Conservation (phyloP, 2,113 vertebrate genomes). For the Odocoileus hemionus region DNA sequence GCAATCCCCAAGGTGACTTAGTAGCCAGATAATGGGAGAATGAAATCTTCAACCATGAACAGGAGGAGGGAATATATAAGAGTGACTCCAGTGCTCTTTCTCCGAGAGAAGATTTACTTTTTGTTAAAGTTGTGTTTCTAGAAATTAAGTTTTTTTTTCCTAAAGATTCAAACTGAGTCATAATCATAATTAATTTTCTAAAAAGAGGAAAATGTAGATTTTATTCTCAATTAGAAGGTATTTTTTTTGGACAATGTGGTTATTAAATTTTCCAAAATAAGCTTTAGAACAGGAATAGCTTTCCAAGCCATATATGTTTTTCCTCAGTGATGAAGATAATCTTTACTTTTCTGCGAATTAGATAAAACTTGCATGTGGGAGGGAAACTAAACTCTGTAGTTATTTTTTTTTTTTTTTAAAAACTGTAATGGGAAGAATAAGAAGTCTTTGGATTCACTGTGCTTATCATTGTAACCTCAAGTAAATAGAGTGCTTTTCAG, state of each 20-base stretch:
- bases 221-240: not conserved
- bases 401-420: not conserved
- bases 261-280: not conserved
- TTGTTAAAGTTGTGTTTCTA: not conserved
- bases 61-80: not conserved
- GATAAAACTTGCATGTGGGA: not conserved
- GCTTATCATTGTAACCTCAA: not conserved
- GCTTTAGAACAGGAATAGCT: not conserved
- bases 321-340: not conserved
- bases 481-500: not conserved
- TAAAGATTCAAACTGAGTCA: not conserved
- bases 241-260: not conserved
- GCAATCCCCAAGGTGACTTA: not conserved
- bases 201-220: not conserved
- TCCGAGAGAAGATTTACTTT: not conserved
- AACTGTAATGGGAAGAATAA: not conserved
- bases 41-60: not conserved
- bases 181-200: not conserved
- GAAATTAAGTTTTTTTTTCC: not conserved
- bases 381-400: not conserved
- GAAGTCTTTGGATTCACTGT: not conserved
- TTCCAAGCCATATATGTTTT: not conserved
- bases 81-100: not conserved
- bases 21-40: not conserved
- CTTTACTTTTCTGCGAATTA: not conserved